Evolutionary conservation across 2,888 invertebrate genomes (phyloP).

Genomic region (Mythimna lalbum): DNA sequence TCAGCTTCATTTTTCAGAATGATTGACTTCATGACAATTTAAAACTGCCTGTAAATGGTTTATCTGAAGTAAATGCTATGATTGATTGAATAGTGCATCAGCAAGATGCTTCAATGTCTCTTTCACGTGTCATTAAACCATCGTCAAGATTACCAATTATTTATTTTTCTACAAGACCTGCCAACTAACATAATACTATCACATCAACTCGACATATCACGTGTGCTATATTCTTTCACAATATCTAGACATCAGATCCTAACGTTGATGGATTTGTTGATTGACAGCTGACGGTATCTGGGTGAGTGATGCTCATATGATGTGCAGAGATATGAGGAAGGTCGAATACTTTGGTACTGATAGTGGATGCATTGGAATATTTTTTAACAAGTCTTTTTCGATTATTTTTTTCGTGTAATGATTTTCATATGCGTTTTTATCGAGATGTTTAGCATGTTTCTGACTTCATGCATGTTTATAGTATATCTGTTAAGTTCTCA

Average conservation of each 20-base stretch:
- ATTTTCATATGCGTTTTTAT: slow-evolving; percentile 7
- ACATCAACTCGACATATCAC: slow-evolving; percentile 27
- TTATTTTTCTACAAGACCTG: background rate
- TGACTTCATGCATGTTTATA: too few relatives aligned
- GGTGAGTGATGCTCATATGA: slow-evolving; percentile 46
- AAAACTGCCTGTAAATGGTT: too few relatives aligned
- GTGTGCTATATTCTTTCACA: slow-evolving; percentile 31
- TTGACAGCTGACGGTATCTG: slow-evolving; percentile 64
- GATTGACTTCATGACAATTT: too few relatives aligned
- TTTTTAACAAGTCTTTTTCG: background rate
- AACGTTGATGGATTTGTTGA: slow-evolving; percentile 66
- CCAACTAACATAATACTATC: slow-evolving; percentile 11
- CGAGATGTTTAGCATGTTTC: too few relatives aligned
- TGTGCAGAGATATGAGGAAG: slow-evolving; percentile 50
- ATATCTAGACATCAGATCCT: slow-evolving; percentile 57
- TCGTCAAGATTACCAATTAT: background rate
- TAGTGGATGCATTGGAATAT: slow-evolving; percentile 29
- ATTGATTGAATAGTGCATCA: background rate
- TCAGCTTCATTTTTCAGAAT: too few relatives aligned
- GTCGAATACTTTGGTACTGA: slow-evolving; percentile 27
- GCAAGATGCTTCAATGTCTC: background rate
- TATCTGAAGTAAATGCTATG: too few relatives aligned
- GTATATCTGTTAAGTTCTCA: too few relatives aligned
- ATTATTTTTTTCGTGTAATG: too few relatives aligned
- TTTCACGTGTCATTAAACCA: background rate